Evolutionary conservation across 35 echinoderm and acorn worm genomes (phyloP), one percentile per base, ranked within the genome.

Genomic region (Lytechinus variegatus): DNA sequence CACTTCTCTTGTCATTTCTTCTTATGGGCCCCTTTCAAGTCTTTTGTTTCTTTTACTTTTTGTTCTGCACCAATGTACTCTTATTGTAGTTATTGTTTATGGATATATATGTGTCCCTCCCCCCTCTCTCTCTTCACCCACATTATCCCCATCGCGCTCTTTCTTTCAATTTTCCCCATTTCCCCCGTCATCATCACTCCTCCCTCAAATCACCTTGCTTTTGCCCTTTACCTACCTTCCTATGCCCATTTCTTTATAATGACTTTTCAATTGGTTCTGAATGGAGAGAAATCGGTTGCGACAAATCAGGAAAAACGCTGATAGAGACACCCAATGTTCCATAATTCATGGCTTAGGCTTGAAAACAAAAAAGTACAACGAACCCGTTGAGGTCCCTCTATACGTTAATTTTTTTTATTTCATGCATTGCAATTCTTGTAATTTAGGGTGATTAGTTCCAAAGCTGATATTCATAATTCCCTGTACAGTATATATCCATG

Each of bases 261-360:
- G 52, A 90, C 88, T 90, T 54, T 90, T 52, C 29, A 90, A 54
- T 90, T 90, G 28, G 88, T 54, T 90, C 29, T 79, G 66, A 79
- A 79, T 79, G 66, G 66, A 79, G 66, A 79, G 8, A 79, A 79
- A 79, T 79, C 66, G 16, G 66, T 79, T 7, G 66, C 66, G 66
- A 79, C 66, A 79, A 79, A 79, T 79, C 66, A n/a, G 66, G 66
- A 79, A 79, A 16, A 24, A 24, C 8, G 3, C 6, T 4, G 7
- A 24, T n/a, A 79, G 21, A 16, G 61, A 24, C 14, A 21, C 61
- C 61, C 12, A 7, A 24, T 79, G 16, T n/a, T 79, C 66, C 19
- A 79, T 79, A 79, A 7, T 79, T 7, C 66, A 24, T 71, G 56
- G 56, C 56, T 9, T 2, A 11, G 56, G 56, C 21, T 79, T 79